These are phyloP conservation scores for Melanotaenia nigrans DNA, from an alignment of 2,797 vertebrate species.

Conservation along the genomic window DNA sequence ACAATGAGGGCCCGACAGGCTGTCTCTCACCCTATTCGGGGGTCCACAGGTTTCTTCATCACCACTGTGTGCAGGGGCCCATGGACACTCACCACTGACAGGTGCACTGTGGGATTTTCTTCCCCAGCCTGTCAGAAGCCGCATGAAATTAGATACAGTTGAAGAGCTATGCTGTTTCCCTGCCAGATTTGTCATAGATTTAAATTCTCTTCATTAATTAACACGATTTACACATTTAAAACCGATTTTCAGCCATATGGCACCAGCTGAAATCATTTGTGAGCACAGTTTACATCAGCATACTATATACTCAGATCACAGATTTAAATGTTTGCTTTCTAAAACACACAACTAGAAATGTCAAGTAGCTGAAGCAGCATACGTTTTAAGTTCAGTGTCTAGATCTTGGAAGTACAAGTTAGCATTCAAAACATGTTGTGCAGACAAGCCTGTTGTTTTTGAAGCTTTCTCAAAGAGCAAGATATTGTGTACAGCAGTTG, in stretches of 20 bases:
- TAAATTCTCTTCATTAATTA: not conserved
- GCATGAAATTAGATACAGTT: constrained; percentile 30
- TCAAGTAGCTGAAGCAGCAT: not conserved
- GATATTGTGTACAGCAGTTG: not conserved
- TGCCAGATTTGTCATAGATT: not conserved
- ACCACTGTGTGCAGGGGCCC: constrained; percentile 93
- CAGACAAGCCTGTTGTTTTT: not conserved
- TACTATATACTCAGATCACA: not conserved
- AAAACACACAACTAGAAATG: not conserved
- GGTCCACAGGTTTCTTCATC: constrained; percentile 94
- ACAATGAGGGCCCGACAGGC: not conserved
- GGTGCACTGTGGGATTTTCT: constrained; percentile 91
- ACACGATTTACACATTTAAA: not conserved
- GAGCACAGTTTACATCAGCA: not conserved
- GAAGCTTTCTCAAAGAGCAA: constrained; percentile 6
- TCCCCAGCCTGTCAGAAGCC: constrained; percentile 86
- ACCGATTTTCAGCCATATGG: not conserved
- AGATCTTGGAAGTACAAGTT: not conserved
- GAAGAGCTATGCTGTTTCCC: not conserved
- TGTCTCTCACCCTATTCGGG: constrained; percentile 90
- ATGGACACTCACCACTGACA: constrained; percentile 94
- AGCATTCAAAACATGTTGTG: not conserved
- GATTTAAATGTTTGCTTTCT: not conserved
- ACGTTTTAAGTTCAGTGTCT: not conserved
- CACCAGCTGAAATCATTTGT: not conserved